Base-by-base conservation (phyloP, 2,113 vertebrate genomes). In the Camelus dromedarius region DNA sequence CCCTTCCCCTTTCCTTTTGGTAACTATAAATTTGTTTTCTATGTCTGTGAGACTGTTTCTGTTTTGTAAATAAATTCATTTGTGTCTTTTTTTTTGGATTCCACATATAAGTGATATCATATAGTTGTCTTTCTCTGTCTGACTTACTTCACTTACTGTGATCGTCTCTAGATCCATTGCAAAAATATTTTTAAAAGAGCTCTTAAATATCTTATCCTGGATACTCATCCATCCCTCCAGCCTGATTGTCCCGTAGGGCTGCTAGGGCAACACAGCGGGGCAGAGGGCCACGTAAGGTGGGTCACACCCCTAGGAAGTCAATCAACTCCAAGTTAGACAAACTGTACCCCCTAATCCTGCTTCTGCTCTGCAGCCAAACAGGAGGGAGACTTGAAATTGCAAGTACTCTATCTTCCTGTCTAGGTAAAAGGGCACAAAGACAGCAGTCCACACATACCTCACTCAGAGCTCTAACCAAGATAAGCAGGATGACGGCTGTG, bases 191-290 rank as follows among this genome's bases (percentile, higher is more conserved):
- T 52, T 54, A n/a, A 38, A 79, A 42, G 38, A 42, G 38, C 20
- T 54, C 52, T 66, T 60, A 42, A 70, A 10, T 76, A 67, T 56
- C 28, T 75, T 66, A 30, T 52, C 58, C 46, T 67, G 11, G 35
- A 42, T n/a, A n/a, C 16, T 26, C 75, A 69, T 5, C 24, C 64
- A 26, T 19, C 4, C 8, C 35, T 77, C 22, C 32, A 56, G 6
- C 35, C 48, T 73, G 12, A 19, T 12, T 14, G 58, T n/a, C 69
- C 15, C 8, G 5, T 3, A 24, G 38, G 1, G 13, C 8, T 15
- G 6, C 13, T 9, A 22, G 8, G 60, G 48, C 38, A 52, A 12
- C 1, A 3, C 3, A 2, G 6, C 18, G 52, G 52, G 12, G 9
- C 3, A 3, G 48, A 64, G 26, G 13, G 32, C 50, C 30, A 9